Evolutionary conservation across 2,888 invertebrate genomes (phyloP), one percentile per base, ranked within the genome.

Genomic region (Metalampra italica): DNA sequence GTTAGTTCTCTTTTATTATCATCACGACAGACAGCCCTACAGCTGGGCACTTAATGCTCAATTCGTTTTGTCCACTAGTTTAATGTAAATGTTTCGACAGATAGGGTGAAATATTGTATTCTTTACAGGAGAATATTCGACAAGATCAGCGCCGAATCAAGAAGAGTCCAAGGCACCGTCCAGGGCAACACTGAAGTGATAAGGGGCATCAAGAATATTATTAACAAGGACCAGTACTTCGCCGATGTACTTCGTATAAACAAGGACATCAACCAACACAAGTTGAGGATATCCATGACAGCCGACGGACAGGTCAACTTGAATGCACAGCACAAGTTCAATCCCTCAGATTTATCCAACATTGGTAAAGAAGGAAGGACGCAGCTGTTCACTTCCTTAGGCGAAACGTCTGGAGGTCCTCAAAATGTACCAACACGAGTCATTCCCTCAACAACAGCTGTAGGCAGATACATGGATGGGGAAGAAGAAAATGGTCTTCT

Each of bases 181-280:
- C 80, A 81, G 54, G 92, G 91, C 22, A 90, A 86, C 64, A 82
- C 91, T 0, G 91, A 91, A 69, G 90, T 92, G 0, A 92, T 92
- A 44, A 71, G 72, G 52, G 84, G 91, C 11, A 87, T 91, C 44
- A 76, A 84, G 45, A 91, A 79, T 57, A 91, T 91, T 41, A 62
- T 62, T 9, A 80, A 91, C 64, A 91, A 90, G 60, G 91, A 92
- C 56, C 90, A 91, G 52, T 90, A 90, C 57, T 91, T 92, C 58
- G 86, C 91, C 0, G 85, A 89, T 55, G 82, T 91, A 0, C 80
- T 91, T 0, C 74, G 81, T 43, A 86, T 90, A 38, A 91, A 91
- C 68, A 91, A 90, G 59, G 82, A 90, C 32, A 57, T 91, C 38
- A 92, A 91, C 58, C 72, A 84, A 45, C 82, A 91, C 55, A 88